Base-by-base conservation (phyloP, 1,140 invertebrate species). In the Drosophila ercepeae region DNA sequence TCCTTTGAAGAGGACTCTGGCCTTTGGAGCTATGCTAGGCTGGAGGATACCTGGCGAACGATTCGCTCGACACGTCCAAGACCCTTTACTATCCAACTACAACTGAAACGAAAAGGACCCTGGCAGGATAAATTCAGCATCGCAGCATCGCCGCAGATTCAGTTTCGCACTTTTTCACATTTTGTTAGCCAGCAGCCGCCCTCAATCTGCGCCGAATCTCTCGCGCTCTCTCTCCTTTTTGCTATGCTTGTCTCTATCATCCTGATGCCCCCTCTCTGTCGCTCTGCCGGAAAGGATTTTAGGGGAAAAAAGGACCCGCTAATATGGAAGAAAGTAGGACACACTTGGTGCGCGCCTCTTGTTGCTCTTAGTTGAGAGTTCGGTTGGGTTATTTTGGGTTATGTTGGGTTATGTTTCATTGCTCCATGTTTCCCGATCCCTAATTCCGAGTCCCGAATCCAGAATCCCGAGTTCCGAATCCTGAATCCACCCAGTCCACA, bases 11-110 rank as follows among this genome's bases (percentile, higher is more conserved):
- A 39, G 36, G 36, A 14, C 36, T 39, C 36, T 42, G 36, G 36
- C 5, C 36, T 39, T 13, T 42, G 39, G 39, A 42, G 14, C 13
- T n/a, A 36, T 36, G 36, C 13, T 39, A 7, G 36, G 55, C 23
- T 59, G 21, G 41, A 27, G 59, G 53, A 48, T 88, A 65, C 73
- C 77, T 86, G 91, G 92, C 92, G 92, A 59, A 74, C 78, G 69
- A n/a, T 88, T 57, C 76, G 53, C 54, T 73, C 46, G 64, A 90
- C 74, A 91, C 82, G 82, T 88, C 82, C 78, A 88, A 82, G 77
- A 78, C 52, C 83, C 82, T 88, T 82, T 88, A 88, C 82, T 88
- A 88, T 88, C 82, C 82, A 88, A 88, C 82, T 88, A 88, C 82
- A 88, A 88, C 82, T 88, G 82, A 88, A 88, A 82, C 70, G 82